Evolutionary conservation across 2,797 vertebrate species (phyloP).

Genomic region (Distichodus sexfasciatus): DNA sequence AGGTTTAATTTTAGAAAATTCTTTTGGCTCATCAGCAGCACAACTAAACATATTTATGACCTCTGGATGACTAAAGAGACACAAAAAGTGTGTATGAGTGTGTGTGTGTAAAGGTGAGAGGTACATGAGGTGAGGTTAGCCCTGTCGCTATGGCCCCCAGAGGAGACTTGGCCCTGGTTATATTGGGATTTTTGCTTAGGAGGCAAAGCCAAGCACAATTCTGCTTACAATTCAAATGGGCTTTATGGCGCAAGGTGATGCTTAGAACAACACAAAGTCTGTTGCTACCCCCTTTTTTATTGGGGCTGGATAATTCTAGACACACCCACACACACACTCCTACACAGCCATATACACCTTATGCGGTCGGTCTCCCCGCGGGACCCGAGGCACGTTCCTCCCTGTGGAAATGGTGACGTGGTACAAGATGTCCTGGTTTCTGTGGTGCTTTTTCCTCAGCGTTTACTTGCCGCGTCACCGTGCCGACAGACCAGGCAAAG

Average conservation of each 20-base stretch:
- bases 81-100: conserved; percentile 2
- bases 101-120: conserved; percentile 20
- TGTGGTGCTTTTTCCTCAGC: conserved; percentile 6
- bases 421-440: conserved; percentile 47
- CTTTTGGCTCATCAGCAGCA: no score
- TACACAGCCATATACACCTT: no score
- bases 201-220: conserved; percentile 73
- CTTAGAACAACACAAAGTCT: conserved; percentile 73
- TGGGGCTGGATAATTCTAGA: conserved; percentile 72
- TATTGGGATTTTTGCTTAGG: conserved; percentile 72
- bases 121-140: conserved; percentile 54
- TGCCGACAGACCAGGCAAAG: no score
- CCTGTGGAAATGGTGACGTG: conserved; percentile 47
- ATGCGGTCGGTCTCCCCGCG: conserved; percentile 11
- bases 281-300: conserved; percentile 76
- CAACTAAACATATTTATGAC: no score
- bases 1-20: no score
- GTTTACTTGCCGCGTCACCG: not conserved
- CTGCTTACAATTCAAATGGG: conserved; percentile 38
- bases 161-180: conserved; percentile 58
- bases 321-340: conserved; percentile 60
- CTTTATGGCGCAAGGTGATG: conserved; percentile 66
- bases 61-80: no score
- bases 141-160: conserved; percentile 36
- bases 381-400: conserved; percentile 39